Evolutionary conservation across 1,140 invertebrate genomes (phyloP).

Genomic region (Psix sp.): DNA sequence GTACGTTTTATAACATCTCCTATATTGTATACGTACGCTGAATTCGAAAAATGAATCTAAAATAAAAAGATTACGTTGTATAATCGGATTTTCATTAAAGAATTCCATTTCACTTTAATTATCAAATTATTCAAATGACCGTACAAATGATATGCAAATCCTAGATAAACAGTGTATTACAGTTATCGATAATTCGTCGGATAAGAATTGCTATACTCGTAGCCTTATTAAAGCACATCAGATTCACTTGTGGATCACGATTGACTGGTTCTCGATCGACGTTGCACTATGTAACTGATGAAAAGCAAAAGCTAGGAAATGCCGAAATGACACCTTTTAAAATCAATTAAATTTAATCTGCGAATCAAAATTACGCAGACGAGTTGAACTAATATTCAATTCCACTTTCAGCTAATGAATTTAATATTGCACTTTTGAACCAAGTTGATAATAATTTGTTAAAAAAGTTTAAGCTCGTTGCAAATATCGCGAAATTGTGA

Average conservation of each 20-base stretch:
- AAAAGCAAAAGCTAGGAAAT: conserved; percentile 28
- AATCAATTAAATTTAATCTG: conserved; percentile 33
- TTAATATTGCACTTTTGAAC: too few species aligned
- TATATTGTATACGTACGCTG: too few species aligned
- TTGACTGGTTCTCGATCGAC: conserved; percentile 35
- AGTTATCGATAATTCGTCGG: conserved; percentile 32
- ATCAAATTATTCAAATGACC: conserved; percentile 20
- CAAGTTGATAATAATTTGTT: too few species aligned
- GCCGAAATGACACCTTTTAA: background rate
- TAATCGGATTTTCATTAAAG: conserved; percentile 27
- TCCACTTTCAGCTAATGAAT: too few species aligned
- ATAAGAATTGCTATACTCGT: conserved; percentile 20
- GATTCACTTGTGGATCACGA: conserved; percentile 38
- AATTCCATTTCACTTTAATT: conserved; percentile 14
- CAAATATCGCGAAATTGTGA: too few species aligned
- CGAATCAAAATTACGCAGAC: too few species aligned
- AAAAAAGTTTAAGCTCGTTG: too few species aligned
- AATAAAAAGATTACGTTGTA: too few species aligned
- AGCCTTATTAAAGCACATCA: conserved; percentile 42
- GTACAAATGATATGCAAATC: conserved; percentile 36
- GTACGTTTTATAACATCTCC: too few species aligned
- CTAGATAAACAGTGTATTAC: conserved; percentile 31
- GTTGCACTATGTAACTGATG: conserved; percentile 20
- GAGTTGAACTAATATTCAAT: too few species aligned
- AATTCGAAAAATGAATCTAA: too few species aligned